Percentiles rank a stretch among this genome's conserved stretches.
Evolutionary conservation across 2,113 vertebrate genomes (phyloP).

Genomic region (Rhinopomastus cyanomelas): DNA sequence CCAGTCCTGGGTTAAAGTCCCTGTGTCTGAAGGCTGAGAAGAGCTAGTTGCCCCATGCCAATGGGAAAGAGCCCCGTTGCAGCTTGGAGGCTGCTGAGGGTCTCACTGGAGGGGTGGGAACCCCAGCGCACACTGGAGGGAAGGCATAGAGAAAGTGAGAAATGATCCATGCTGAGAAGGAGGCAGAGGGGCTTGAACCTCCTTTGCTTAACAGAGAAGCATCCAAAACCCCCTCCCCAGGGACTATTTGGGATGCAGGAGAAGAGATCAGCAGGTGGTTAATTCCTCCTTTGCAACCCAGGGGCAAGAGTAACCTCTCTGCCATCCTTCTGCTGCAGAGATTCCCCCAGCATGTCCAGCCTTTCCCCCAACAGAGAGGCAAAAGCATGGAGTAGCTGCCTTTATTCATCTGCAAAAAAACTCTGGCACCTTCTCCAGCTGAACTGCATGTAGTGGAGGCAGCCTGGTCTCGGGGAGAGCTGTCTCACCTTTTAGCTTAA

Average conservation of each 20-base stretch:
- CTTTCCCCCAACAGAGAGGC: not conserved
- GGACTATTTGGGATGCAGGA: not conserved
- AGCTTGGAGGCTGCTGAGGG: not conserved
- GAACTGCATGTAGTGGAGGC: fast-evolving
- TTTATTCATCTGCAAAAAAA: not conserved
- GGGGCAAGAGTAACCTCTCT: not conserved
- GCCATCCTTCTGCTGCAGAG: not conserved
- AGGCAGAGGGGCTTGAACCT: not conserved
- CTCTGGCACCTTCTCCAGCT: not conserved
- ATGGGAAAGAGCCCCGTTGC: not conserved
- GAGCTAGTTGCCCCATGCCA: fast-evolving
- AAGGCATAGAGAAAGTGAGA: not conserved
- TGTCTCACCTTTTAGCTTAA: not conserved
- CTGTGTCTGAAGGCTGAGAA: not conserved
- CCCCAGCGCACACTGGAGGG: fast-evolving
- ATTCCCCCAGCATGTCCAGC: not conserved
- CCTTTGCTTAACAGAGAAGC: not conserved
- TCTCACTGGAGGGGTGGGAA: not conserved
- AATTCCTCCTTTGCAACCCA: not conserved
- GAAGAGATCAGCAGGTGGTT: not conserved
- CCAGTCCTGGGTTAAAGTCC: not conserved
- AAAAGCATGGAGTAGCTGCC: fast-evolving
- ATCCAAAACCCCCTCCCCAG: not conserved
- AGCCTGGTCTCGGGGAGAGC: not conserved
- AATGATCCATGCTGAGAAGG: not conserved